Conservation (phyloP, 2,888 invertebrate species). For the Thera obeliscata region DNA sequence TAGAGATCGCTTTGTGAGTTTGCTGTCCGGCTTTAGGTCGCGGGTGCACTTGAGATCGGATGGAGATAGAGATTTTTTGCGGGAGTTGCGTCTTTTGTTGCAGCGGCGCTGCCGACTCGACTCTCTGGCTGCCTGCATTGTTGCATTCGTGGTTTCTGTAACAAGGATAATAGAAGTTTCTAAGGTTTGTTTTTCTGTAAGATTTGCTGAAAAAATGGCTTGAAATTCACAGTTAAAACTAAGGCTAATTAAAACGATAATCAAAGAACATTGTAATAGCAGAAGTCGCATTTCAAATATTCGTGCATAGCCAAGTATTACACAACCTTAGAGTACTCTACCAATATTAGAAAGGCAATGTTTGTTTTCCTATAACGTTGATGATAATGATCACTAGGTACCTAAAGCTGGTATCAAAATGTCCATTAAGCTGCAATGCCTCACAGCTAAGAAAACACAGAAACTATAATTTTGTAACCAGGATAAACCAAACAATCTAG, state of each 20-base stretch:
- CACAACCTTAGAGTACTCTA: background rate
- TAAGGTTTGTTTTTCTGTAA: background rate
- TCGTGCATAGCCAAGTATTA: too few relatives aligned
- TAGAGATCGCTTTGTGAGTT: slow-evolving; percentile 71
- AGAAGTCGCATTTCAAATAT: too few relatives aligned
- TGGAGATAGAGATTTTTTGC: slow-evolving; percentile 81
- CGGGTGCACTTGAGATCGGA: slow-evolving; percentile 74
- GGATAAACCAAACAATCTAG: slow-evolving; percentile 22
- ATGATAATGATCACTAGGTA: background rate
- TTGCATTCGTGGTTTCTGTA: slow-evolving; percentile 72
- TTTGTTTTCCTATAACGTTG: background rate
- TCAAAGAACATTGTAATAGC: too few relatives aligned
- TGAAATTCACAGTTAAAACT: too few relatives aligned
- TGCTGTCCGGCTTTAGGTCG: slow-evolving; percentile 66
- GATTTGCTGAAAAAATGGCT: too few relatives aligned
- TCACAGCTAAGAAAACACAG: slow-evolving; percentile 11
- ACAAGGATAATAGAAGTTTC: slow-evolving; percentile 43
- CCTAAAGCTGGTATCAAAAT: too few relatives aligned
- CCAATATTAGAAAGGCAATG: background rate
- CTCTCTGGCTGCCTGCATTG: slow-evolving; percentile 78
- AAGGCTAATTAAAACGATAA: too few relatives aligned
- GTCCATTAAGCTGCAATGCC: slow-evolving; percentile 2
- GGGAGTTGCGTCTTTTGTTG: slow-evolving; percentile 78
- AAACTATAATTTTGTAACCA: slow-evolving; percentile 29
- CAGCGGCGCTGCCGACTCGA: slow-evolving; percentile 76